phyloP scores from a whole-genome alignment of 2,888 invertebrate genomes.

The Ophion ventricosus region DNA sequence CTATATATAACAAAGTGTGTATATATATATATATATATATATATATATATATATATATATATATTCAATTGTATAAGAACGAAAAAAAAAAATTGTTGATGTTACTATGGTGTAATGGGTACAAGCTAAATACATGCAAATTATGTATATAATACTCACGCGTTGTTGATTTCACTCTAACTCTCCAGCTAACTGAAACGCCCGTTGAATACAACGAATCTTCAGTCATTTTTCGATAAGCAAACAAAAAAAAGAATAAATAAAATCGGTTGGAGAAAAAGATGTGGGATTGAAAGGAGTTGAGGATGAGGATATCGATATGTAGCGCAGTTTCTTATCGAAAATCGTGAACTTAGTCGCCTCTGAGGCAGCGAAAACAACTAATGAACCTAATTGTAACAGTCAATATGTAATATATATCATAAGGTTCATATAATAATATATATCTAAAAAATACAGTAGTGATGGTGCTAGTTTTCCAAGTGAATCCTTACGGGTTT shows the following conservation, averaged over 20 bases:
- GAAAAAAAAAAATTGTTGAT: slow-evolving; percentile 76
- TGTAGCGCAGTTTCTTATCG: too few species aligned
- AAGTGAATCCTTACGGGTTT: too few species aligned
- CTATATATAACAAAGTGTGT: slow-evolving; percentile 70
- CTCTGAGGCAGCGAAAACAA: too few species aligned
- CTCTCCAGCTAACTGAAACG: neutral
- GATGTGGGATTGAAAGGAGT: neutral
- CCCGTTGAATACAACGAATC: neutral
- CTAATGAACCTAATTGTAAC: too few species aligned
- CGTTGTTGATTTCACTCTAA: neutral
- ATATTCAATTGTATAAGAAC: slow-evolving; percentile 74
- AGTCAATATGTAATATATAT: too few species aligned
- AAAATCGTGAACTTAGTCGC: too few species aligned
- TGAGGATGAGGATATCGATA: neutral
- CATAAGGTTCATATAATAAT: too few species aligned
- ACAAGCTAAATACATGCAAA: slow-evolving; percentile 80
- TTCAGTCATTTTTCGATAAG: neutral
- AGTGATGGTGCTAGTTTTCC: too few species aligned
- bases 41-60: slow-evolving; percentile 70
- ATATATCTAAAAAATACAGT: too few species aligned
- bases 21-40: slow-evolving; percentile 72
- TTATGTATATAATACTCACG: slow-evolving; percentile 73
- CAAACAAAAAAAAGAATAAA: neutral
- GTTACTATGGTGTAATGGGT: slow-evolving; percentile 81
- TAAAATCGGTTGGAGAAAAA: neutral